Evolutionary conservation across 2,113 vertebrate species (phyloP).

Genomic region (Oncorhynchus tshawytscha): DNA sequence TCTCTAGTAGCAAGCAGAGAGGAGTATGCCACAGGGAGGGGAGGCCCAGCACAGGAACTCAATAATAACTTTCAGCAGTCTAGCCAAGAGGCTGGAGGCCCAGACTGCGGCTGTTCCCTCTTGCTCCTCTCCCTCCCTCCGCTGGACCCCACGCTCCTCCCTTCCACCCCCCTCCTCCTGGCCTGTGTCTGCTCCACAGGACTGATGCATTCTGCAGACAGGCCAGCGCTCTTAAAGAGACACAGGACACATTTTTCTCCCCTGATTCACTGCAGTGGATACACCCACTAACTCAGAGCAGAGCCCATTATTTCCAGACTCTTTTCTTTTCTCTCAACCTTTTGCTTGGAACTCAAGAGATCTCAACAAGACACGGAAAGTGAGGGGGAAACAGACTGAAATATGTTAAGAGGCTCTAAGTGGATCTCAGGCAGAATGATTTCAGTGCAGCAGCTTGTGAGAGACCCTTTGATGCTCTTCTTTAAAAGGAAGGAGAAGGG

Average conservation of each 20-base stretch:
- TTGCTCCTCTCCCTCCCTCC: slow-evolving; percentile 48
- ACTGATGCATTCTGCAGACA: slow-evolving; percentile 89
- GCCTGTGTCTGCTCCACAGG: slow-evolving; percentile 80
- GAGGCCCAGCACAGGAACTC: slow-evolving; percentile 84
- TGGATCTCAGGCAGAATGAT: slow-evolving; percentile 46
- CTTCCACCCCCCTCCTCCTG: slow-evolving; percentile 42
- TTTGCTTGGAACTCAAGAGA: slow-evolving; percentile 45
- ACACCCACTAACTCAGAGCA: slow-evolving; percentile 66
- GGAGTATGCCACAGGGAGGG: slow-evolving; percentile 64
- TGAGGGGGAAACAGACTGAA: slow-evolving; percentile 47
- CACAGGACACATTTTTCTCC: slow-evolving; percentile 77
- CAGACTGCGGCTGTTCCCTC: slow-evolving; percentile 88
- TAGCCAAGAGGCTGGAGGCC: slow-evolving; percentile 89
- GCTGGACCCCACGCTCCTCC: slow-evolving; percentile 41
- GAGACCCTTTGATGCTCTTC: slow-evolving; percentile 64
- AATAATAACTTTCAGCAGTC: slow-evolving; percentile 93
- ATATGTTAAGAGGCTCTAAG: slow-evolving; percentile 59
- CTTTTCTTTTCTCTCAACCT: slow-evolving; percentile 19
- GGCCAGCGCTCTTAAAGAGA: slow-evolving; percentile 79
- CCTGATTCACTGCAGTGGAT: slow-evolving; percentile 76
- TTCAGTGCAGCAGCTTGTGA: slow-evolving; percentile 45
- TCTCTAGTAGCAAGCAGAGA: slow-evolving; percentile 19
- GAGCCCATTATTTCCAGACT: slow-evolving; percentile 57
- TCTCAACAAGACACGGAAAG: slow-evolving; percentile 50
- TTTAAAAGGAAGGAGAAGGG: slow-evolving; percentile 33